Percentiles rank a stretch among this genome's conserved stretches.
Evolutionary conservation across 2,888 invertebrate species (phyloP).

Genomic region (Pogonocherus hispidulus): DNA sequence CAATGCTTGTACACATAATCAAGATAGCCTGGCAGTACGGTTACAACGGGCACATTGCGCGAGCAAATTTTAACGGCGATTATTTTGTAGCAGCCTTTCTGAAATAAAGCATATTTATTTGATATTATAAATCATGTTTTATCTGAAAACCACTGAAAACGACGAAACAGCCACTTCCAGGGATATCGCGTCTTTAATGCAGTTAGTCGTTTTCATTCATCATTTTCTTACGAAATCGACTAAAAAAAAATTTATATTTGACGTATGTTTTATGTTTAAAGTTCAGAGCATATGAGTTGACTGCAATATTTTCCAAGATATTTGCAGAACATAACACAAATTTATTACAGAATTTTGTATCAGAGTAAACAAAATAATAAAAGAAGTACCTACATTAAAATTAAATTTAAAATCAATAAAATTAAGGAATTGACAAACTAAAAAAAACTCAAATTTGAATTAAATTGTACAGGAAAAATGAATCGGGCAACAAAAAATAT

Average conservation of each 20-base stretch:
- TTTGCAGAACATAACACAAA: no score
- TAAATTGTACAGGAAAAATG: no score
- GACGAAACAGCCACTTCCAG: neutral
- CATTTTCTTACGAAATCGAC: neutral
- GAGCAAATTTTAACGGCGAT: constrained; percentile 36
- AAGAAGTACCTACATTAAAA: no score
- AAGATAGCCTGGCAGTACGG: constrained; percentile 35
- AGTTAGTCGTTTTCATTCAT: neutral
- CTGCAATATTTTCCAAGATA: no score
- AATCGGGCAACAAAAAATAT: no score
- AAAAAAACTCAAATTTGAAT: no score
- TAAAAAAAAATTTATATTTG: neutral
- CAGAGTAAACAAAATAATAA: no score
- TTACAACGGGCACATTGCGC: constrained; percentile 39
- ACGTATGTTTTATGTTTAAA: neutral
- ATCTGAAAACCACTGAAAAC: neutral
- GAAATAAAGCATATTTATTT: constrained; percentile 30
- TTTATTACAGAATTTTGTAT: no score
- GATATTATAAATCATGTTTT: neutral
- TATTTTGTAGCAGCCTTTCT: constrained; percentile 24
- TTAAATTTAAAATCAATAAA: no score
- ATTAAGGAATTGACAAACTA: no score
- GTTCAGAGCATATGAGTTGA: no score
- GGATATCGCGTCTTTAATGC: neutral
- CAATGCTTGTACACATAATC: constrained; percentile 38